These are phyloP conservation scores for Chydorus sphaericus DNA, from an alignment of 2,888 invertebrate species.

Conservation along the genomic window DNA sequence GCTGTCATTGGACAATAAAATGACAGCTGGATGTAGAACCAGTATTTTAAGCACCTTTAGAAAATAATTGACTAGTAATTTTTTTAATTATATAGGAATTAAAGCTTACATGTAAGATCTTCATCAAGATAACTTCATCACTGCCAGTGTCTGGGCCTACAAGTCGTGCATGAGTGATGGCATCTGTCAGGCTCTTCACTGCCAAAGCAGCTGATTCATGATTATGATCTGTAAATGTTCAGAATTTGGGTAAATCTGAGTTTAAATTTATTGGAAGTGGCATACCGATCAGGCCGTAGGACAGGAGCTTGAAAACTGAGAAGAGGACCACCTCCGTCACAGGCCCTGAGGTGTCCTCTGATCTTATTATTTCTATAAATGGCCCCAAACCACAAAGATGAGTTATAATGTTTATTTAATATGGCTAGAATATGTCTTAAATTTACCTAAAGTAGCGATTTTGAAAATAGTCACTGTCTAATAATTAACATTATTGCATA, in stretches of 20 bases:
- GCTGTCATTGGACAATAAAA: conserved; percentile 81
- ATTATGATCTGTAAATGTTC: conserved; percentile 67
- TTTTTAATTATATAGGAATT: no score
- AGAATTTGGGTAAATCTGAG: conserved; percentile 17
- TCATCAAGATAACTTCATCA: conserved; percentile 92
- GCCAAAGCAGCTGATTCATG: conserved; percentile 63
- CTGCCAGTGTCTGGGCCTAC: conserved; percentile 89
- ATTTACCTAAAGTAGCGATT: conserved; percentile 41
- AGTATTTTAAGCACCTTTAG: conserved; percentile 69
- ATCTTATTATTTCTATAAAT: conserved; percentile 89
- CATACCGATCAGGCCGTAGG: conserved; percentile 81
- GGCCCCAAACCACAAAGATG: no score
- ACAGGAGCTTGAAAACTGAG: conserved; percentile 89
- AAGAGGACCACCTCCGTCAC: conserved; percentile 89
- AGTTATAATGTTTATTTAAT: neutral
- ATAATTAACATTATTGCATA: no score
- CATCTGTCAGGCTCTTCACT: conserved; percentile 93
- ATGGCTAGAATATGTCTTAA: neutral
- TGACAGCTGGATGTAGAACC: conserved; percentile 78
- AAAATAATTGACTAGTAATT: conserved; percentile 10
- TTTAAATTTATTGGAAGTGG: no score
- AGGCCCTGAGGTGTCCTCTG: conserved; percentile 91
- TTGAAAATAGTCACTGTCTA: no score
- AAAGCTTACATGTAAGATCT: conserved; percentile 63
- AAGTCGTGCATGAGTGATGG: conserved; percentile 93